Evolutionary conservation across 1,140 invertebrate genomes (phyloP), one percentile per base, ranked within the genome.

Genomic region (Megalopta genalis): DNA sequence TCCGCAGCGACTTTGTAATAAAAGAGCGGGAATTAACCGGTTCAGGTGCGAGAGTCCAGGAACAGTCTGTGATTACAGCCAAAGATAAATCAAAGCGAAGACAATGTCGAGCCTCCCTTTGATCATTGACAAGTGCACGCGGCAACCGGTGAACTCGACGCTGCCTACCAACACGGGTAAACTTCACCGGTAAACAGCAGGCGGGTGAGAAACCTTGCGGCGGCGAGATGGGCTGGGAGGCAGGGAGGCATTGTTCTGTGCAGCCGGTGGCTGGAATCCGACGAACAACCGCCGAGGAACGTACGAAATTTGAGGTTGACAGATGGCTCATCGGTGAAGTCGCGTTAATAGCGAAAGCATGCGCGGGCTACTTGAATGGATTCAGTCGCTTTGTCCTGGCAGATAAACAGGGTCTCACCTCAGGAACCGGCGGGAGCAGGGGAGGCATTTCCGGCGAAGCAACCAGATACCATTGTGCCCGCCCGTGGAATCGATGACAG

Each of bases 341-440:
- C 66, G 67, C 60, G 70, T 82, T 85, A 86, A 82, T 79, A 62
- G 71, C 65, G 64, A 85, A 80, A 84, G 71, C 77, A 70, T 75
- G 82, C 72, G 63, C 67, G 32, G 32, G 77, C 39, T 85, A 77
- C 75, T 84, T 69, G 68, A 84, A 85, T 73, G 27, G 82, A 84
- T 85, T 74, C 83, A 69, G 72, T 84, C 80, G 82, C 83, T 85
- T 84, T 85, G 83, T 85, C 68, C 54, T 21, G 18, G 3, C 42
- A 21, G 71, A 79, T 79, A 79, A 79, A 79, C 54, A 66, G 52
- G 59, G n/a, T 52, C 78, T 81, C 67, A 72, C 77, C 83, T 84
- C 82, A 66, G 77, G 18, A 85, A 64, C 66, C 62, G 62, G 62
- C 66, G 62, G 70, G 14, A 21, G 21, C 42, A 14, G 64, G 37